Evolutionary conservation across 2,888 invertebrate genomes (phyloP), one percentile per base, ranked within the genome.

Genomic region (Callyntrura guangdongensis): DNA sequence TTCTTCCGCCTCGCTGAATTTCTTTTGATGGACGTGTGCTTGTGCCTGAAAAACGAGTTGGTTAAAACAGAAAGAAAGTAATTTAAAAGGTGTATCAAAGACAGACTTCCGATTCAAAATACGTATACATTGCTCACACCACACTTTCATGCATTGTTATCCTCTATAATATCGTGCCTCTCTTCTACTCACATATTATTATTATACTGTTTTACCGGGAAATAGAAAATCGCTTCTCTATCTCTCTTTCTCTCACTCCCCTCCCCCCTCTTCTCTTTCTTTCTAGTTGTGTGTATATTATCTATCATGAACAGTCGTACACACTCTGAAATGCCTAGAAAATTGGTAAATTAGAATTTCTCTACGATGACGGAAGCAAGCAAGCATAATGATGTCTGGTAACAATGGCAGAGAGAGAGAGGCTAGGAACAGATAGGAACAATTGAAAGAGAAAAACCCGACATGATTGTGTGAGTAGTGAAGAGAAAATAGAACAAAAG

Each of bases 1-100:
- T 59, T 91, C 91, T 85, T 94, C 94, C n/a, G 94, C 94, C 90
- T 94, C 93, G 91, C 90, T 91, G 91, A 93, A 94, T 89, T 92
- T 93, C 84, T 92, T 91, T 85, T 92, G 93, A 86, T 93, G 92
- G 89, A 94, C 92, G 87, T 93, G 93, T 69, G 93, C 93, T 74
- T 94, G 94, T 47, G 94, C 94, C 94, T 94, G 84, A 49, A 81
- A 67, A 91, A 91, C 67, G 86, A 74, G 47, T 64, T 67, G 49
- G 88, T 74, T 88, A 56, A 83, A 83, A 88, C 82, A 88, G 74
- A 88, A 88, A 82, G 88, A 82, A 74, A 85, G 79, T 81, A 69
- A 77, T 83, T 89, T 84, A 53, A 69, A 84, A 89, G 84, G 84
- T 84, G 77, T 84, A 59, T 77, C 82, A 81, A 81, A 87, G 79